A percentile compares a stretch with the other conserved stretches of the same genome.
phyloP scores from a whole-genome alignment of 2,797 vertebrate genomes.

The Odontamblyopus rebecca region DNA sequence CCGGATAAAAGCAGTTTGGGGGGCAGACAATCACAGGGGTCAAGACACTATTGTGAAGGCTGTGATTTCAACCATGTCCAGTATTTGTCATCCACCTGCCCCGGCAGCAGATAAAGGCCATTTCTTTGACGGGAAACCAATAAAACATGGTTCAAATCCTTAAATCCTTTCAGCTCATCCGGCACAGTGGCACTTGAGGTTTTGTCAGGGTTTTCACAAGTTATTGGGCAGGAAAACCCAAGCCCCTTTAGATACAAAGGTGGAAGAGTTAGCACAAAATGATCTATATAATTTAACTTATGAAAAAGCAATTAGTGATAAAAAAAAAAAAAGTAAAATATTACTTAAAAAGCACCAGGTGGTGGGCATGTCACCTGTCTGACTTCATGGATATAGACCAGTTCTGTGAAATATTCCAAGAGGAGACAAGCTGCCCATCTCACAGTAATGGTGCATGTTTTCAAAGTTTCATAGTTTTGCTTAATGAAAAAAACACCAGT shows the following conservation, averaged over 20 bases:
- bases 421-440: no score
- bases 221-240: constrained; percentile 6
- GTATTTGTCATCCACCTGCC: constrained; percentile 6
- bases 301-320: not conserved
- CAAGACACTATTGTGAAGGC: constrained; percentile 2
- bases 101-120: constrained; percentile 3
- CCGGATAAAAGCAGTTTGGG: constrained; percentile 12
- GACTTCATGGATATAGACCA: no score
- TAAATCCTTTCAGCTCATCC: constrained; percentile 13
- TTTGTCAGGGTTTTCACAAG: constrained; percentile 1
- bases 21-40: constrained; percentile 15
- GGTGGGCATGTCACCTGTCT: no score
- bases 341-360: no score
- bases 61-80: constrained; percentile 5
- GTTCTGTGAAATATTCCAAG: no score
- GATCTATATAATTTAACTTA: not conserved
- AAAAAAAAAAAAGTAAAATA: not conserved
- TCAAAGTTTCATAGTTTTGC: no score
- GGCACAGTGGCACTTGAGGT: not conserved
- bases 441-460: no score
- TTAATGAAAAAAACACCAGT: no score
- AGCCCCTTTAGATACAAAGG: not conserved
- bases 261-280: not conserved
- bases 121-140: constrained; percentile 12
- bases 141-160: constrained; percentile 20